Conservation (phyloP, 2,888 invertebrate genomes). For the Therioaphis trifolii region DNA sequence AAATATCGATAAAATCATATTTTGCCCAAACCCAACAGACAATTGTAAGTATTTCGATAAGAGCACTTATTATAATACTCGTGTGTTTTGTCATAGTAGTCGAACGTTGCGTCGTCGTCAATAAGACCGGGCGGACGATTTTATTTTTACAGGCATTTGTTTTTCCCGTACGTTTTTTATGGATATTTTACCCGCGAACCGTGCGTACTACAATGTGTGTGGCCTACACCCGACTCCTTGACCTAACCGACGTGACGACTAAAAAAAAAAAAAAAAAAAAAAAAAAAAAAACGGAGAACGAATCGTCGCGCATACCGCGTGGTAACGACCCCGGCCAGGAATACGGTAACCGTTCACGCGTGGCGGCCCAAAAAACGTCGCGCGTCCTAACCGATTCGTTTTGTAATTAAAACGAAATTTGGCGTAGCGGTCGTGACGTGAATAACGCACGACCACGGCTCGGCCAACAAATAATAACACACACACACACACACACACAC, state of each 20-base stretch:
- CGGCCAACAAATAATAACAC: conserved; percentile 2
- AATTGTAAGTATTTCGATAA: too few relatives aligned
- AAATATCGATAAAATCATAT: too few relatives aligned
- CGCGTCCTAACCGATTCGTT: neutral
- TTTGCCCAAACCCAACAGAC: too few relatives aligned
- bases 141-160: too few relatives aligned
- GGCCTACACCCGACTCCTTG: too few relatives aligned
- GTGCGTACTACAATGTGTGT: too few relatives aligned
- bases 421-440: neutral
- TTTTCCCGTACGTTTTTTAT: conserved; percentile 27
- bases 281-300: neutral
- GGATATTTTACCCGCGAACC: neutral
- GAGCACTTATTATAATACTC: too few relatives aligned
- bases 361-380: neutral
- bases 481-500: too few relatives aligned
- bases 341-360: neutral
- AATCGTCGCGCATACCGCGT: too few relatives aligned
- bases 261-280: conserved; percentile 16
- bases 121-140: conserved; percentile 55
- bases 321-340: too few relatives aligned
- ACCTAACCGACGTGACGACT: neutral
- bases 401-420: conserved; percentile 28
- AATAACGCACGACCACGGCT: neutral
- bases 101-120: too few relatives aligned
- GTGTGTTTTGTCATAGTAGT: too few relatives aligned